Base-by-base conservation (phyloP, 1,140 invertebrate species). In the Phymastichus coffea region DNA sequence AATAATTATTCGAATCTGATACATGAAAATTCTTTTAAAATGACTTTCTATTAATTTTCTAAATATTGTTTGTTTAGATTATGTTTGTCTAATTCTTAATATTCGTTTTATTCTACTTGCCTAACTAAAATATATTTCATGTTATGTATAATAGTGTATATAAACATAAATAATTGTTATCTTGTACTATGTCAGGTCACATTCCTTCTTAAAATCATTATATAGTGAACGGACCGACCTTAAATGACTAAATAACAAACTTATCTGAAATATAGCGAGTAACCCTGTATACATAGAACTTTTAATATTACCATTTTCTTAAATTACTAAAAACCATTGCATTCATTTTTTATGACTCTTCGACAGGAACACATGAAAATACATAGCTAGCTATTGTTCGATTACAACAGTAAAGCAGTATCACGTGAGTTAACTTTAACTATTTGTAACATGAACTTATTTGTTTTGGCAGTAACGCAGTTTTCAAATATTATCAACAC, bases 111-210 rank as follows among this genome's bases (percentile, higher is more conserved):
- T 43, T n/a, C 48, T 59, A 63, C 44, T 41, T 37, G 43, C 43
- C 35, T 65, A 70, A 63, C 28, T 63, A 63, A 68, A 61, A 68
- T 66, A 66, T 63, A 66, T 61, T 63, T 63, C 47, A 37, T 66
- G 14, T n/a, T 62, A 53, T 41, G 15, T 41, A 12, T 53, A n/a
- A n/a, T n/a, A n/a, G n/a, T n/a, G n/a, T n/a, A n/a, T n/a, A n/a
- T 23, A 66, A 68, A 69, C 37, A 28, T 70, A 61, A 61, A 56
- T 63, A 64, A 59, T 28, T 41, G 23, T 66, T 51, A 53, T 63
- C 57, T 70, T 67, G 55, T 68, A 68, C 62, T 63, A 44, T 61
- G 49, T 17, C 37, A 60, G 48, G 51, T 53, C 20, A 53, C 37
- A 53, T 53, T 53, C 38, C 33, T 15, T 28, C 30, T 2, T 23